Evolutionary conservation across 2,888 invertebrate genomes (phyloP), one percentile per base, ranked within the genome.

Genomic region (Antheraea assamensis): DNA sequence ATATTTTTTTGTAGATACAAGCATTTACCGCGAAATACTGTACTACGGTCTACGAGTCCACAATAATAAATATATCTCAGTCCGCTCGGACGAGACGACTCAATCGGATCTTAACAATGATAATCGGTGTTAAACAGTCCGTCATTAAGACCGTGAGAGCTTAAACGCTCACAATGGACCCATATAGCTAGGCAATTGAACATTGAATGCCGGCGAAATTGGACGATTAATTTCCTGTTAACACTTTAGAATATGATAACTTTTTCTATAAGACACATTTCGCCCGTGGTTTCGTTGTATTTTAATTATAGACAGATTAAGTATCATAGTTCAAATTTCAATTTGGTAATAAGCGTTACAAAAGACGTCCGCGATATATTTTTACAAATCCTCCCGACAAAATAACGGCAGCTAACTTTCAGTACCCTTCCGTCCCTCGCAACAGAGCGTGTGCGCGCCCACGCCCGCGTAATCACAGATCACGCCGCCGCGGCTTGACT

Each of bases 121-220:
- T 68, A 68, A 83, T 81, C 82, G 82, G 85, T 82, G 87, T 88
- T 90, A 90, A 92, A 91, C 88, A 87, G 85, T 85, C 84, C 83
- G 89, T 91, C 90, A 89, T 90, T 91, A 90, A 80, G 80, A 82
- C 84, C 82, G 82, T 79, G 78, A 73, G 74, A 75, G 72, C 75
- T 74, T 75, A 81, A 82, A 83, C 80, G 82, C 82, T 81, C 81
- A 87, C 87, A 88, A 90, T 89, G 83, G 83, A 80, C 76, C 68
- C 21, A 35, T 68, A 64, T 64, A 64, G 61, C 30, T 30, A 30
- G 35, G 61, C 61, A 64, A 64, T 30, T 64, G 61, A 64, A 30
- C 27, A 15, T 64, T 64, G 17, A 64, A 64, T 30, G 30, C 30
- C 61, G 17, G 61, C 30, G 61, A 64, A 64, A 64, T 64, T 64